Evolutionary conservation across 2,113 vertebrate species (phyloP).

Genomic region (Acrocephalus kingi): DNA sequence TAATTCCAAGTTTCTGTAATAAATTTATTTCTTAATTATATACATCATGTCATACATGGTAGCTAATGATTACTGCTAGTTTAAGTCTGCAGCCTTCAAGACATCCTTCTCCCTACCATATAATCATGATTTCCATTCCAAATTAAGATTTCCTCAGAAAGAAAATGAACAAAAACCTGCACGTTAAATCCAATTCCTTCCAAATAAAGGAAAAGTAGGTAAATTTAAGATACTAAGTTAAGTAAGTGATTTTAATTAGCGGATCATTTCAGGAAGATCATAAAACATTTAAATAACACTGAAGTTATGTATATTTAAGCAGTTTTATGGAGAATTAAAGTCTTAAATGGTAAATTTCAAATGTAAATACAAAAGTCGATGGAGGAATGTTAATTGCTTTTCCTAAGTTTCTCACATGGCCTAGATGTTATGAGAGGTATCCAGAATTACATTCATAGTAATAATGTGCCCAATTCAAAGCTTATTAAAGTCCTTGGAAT

Average conservation of each 20-base stretch:
- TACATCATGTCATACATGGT: slow-evolving; percentile 66
- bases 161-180: slow-evolving; percentile 65
- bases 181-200: slow-evolving; percentile 51
- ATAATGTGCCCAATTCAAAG: slow-evolving; percentile 7
- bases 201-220: slow-evolving; percentile 72
- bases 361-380: slow-evolving; percentile 38
- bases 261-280: slow-evolving; percentile 71
- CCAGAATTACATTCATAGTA: slow-evolving; percentile 13
- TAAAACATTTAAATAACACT: slow-evolving; percentile 75
- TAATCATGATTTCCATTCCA: slow-evolving; percentile 46
- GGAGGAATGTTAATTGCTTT: slow-evolving; percentile 56
- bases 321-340: slow-evolving; percentile 73
- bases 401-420: slow-evolving; percentile 35
- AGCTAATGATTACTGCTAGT: slow-evolving; percentile 77
- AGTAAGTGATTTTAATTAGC: slow-evolving; percentile 74
- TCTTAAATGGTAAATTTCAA: slow-evolving; percentile 57
- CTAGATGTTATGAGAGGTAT: slow-evolving; percentile 15
- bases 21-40: slow-evolving; percentile 87
- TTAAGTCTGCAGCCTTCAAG: slow-evolving; percentile 61
- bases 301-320: slow-evolving; percentile 62
- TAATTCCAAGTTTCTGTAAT: slow-evolving; percentile 84
- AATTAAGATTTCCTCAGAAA: slow-evolving; percentile 42
- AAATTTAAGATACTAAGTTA: slow-evolving; percentile 71
- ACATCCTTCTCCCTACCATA: neutral
- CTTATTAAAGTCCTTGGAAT: slow-evolving; percentile 26